phyloP scores from a whole-genome alignment of 2,797 vertebrate genomes.

The Chelon auratus region DNA sequence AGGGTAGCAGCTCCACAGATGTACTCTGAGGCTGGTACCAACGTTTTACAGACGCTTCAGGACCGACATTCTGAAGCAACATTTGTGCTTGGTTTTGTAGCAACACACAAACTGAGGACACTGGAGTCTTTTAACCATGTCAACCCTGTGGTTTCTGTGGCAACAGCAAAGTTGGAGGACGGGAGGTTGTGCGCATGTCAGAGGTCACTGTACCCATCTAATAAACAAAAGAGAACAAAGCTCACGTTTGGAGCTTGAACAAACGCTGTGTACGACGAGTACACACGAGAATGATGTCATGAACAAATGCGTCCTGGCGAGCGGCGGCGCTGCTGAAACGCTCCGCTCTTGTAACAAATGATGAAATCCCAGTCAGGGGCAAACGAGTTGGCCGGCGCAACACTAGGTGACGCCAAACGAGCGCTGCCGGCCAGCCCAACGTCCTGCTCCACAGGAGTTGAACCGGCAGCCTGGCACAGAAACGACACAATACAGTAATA shows the following conservation, averaged over 20 bases:
- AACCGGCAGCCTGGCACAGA: slow-evolving; percentile 51
- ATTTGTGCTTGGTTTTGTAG: slow-evolving; percentile 57
- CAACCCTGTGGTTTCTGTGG: slow-evolving; percentile 20
- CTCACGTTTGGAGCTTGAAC: slow-evolving; percentile 38
- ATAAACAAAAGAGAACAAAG: slow-evolving; percentile 12
- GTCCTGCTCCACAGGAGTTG: slow-evolving; percentile 61
- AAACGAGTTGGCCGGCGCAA: slow-evolving; percentile 27
- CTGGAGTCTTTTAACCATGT: neutral
- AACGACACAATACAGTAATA: slow-evolving; percentile 61
- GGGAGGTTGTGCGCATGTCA: slow-evolving; percentile 60
- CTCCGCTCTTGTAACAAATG: slow-evolving; percentile 40
- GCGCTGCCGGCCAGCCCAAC: neutral
- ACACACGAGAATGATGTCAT: slow-evolving; percentile 37
- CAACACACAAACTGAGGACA: slow-evolving; percentile 26
- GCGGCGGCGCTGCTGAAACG: slow-evolving; percentile 3
- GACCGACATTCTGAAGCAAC: slow-evolving; percentile 12
- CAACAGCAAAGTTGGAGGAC: slow-evolving; percentile 45
- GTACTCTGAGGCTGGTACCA: slow-evolving; percentile 36
- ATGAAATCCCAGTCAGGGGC: slow-evolving; percentile 44
- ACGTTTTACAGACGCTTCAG: slow-evolving; percentile 28
- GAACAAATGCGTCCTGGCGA: slow-evolving; percentile 45
- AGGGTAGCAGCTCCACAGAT: slow-evolving; percentile 14
- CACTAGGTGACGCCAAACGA: slow-evolving; percentile 27
- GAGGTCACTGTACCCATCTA: slow-evolving; percentile 56
- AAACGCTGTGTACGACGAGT: slow-evolving; percentile 42